Percentiles rank a stretch among this genome's conserved stretches.
These are phyloP conservation scores for Hesperia comma DNA, from an alignment of 2,888 invertebrate species.

Conservation along the genomic window DNA sequence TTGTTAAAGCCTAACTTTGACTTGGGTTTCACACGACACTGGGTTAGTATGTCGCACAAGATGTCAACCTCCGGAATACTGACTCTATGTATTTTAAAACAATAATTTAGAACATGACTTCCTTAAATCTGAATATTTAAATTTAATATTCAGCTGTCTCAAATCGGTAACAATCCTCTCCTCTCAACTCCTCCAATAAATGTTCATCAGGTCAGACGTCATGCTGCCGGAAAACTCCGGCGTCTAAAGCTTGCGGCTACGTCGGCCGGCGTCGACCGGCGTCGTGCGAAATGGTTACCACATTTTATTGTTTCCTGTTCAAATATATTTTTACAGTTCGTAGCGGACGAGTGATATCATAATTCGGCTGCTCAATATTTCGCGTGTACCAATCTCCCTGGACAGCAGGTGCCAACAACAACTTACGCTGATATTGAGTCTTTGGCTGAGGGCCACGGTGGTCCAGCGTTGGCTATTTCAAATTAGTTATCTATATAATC, in stretches of 20 bases:
- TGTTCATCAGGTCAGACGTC: background rate
- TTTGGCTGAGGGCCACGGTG: background rate
- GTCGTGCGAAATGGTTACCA: background rate
- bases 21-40: too few relatives aligned
- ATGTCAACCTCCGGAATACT: too few relatives aligned
- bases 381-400: background rate
- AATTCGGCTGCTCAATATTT: conserved; percentile 10
- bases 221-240: background rate
- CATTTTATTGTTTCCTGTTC: conserved; percentile 21
- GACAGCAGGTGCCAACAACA: conserved; percentile 11
- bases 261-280: background rate
- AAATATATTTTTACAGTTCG: conserved; percentile 4
- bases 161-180: too few relatives aligned
- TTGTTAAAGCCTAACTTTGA: too few relatives aligned
- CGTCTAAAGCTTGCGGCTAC: background rate
- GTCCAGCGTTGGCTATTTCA: background rate
- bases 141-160: too few relatives aligned
- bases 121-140: too few relatives aligned
- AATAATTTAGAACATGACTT: background rate
- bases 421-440: background rate
- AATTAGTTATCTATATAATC: too few relatives aligned
- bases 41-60: too few relatives aligned
- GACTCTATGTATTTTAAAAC: too few relatives aligned
- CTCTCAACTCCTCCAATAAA: background rate
- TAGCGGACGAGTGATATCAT: conserved; percentile 12